These are phyloP conservation scores for Chrysemys picta DNA, from an alignment of 2,113 vertebrate genomes.

Conservation along the genomic window DNA sequence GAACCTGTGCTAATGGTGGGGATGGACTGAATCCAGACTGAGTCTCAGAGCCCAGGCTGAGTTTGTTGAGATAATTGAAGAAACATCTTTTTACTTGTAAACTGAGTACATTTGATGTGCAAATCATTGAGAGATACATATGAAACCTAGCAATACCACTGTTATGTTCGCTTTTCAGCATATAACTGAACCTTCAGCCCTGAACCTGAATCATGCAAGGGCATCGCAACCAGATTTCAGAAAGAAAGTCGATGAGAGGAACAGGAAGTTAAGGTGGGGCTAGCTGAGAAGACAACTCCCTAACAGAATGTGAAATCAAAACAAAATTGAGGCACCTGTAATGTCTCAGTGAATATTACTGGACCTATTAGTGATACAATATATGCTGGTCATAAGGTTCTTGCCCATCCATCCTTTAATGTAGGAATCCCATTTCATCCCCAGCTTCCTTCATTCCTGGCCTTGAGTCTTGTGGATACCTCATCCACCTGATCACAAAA, in stretches of 20 bases:
- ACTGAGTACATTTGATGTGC: not conserved
- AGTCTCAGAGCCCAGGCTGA: not conserved
- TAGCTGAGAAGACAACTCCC: conserved; percentile 49
- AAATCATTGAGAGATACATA: not conserved
- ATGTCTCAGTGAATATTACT: not conserved
- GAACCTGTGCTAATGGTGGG: not conserved
- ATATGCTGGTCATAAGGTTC: conserved; percentile 32
- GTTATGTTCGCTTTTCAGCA: not conserved
- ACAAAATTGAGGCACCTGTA: conserved; percentile 35
- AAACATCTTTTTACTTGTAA: not conserved
- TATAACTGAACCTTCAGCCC: not conserved
- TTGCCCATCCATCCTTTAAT: conserved; percentile 14
- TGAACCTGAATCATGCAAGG: not conserved
- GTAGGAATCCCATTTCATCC: not conserved
- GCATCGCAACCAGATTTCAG: not conserved
- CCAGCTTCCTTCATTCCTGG: not conserved
- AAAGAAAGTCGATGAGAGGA: not conserved
- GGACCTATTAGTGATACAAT: not conserved
- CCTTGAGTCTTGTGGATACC: not conserved
- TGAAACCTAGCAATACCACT: not conserved
- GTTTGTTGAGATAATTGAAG: not conserved
- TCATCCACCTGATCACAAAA: not conserved
- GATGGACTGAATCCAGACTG: conserved; percentile 2
- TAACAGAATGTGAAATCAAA: conserved; percentile 4
- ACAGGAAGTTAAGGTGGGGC: conserved; percentile 42